Base-by-base conservation (phyloP, 1,140 invertebrate species). In the Plutomurus gul region DNA sequence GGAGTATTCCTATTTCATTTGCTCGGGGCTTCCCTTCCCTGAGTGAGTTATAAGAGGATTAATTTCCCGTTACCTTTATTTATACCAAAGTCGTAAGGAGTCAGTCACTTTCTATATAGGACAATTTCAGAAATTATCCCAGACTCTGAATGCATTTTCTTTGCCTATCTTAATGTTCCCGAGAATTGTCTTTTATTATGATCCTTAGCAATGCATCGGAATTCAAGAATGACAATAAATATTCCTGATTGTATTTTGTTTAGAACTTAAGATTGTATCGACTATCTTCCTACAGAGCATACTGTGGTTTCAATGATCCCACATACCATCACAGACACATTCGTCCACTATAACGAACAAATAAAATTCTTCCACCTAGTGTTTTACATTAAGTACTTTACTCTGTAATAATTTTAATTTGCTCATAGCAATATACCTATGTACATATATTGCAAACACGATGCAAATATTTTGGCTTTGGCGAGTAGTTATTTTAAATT, bases 161-260 rank as follows among this genome's bases (percentile, higher is more conserved):
- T n/a, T n/a, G n/a, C n/a, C n/a, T n/a, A n/a, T n/a, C n/a, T n/a
- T n/a, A n/a, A n/a, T n/a, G n/a, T n/a, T n/a, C n/a, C n/a, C n/a
- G n/a, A n/a, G n/a, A n/a, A n/a, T n/a, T n/a, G 43, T n/a, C 16
- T 46, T 16, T 18, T 47, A 18, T 18, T 18, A 47, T 47, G 47
- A 3, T 11, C 47, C 7, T 51, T 51, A 22, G 47, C 7, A 65
- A 65, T 65, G 56, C 30, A 65, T 65, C 30, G 56, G 56, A 65
- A 65, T 65, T 65, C 56, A 65, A 65, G 25, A 65, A 65, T 65
- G 16, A 16, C 56, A 33, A 65, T 65, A 65, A 65, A 33, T 65
- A 65, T n/a, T 65, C 30, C 0, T 13, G 18, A 49, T 2, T n/a
- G 20, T 49, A 49, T 49, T 51, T 22, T 3, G 10, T 49, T 22